Evolutionary conservation across 2,113 vertebrate genomes (phyloP), one percentile per base, ranked within the genome.

Genomic region (Phainopepla nitens): DNA sequence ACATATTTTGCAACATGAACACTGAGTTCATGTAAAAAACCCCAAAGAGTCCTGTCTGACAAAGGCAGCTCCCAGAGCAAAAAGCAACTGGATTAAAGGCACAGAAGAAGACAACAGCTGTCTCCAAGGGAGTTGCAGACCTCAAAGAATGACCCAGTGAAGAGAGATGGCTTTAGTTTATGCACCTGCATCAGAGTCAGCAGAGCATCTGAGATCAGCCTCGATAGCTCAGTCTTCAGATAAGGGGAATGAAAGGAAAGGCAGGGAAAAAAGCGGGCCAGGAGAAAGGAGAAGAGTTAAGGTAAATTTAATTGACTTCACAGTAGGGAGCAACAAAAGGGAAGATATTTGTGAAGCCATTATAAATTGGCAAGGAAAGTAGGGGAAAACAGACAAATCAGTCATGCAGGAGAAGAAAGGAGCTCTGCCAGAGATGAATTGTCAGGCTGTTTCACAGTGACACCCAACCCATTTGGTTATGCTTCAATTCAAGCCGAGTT

Each of bases 1-100:
- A 83, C 65, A 35, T 36, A 71, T 94, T 94, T 94, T 92, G 90
- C 90, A 92, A 94, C 47, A 78, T 0, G 4, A 86, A 83, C 36
- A 51, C 64, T 10, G 44, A 86, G 47, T 81, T 88, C 56, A 75
- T 33, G 13, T 3, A 80, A 81, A 33, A 64, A 49, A 81, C 5
- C 4, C 41, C 56, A 41, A 16, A 36, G 35, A 75, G 54, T 21
- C 29, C 27, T 45, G 24, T 29, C 68, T 71, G 65, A 76, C 72
- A 94, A 94, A 93, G 25, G n/a, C 75, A 93, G 68, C 20, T 92
- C 49, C 35, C 47, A 81, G 73, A 78, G 56, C 76, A 90, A 94
- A 64, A 77, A 69, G 44, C 64, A 73, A 82, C 45, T 81, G 56
- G 71, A 64, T 75, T 84, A 71, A 89, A 95, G 79, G 64, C 78